Conservation (phyloP, 2,113 vertebrate species). For the Zingel zingel region DNA sequence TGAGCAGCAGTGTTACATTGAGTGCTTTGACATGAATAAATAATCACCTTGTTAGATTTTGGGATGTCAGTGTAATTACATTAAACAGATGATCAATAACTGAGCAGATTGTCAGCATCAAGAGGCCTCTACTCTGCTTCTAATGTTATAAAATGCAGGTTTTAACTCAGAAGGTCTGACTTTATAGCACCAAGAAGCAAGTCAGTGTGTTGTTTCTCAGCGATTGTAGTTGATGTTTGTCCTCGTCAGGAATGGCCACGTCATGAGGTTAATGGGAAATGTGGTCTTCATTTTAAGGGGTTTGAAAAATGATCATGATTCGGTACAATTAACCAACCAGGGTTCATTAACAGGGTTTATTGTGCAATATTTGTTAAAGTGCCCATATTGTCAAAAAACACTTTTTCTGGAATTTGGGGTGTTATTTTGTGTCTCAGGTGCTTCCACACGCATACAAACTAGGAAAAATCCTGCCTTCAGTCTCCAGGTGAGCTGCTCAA, state of each 20-base stretch:
- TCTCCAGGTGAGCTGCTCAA: too few species aligned
- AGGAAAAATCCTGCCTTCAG: too few species aligned
- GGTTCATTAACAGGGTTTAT: too few species aligned
- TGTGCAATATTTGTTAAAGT: background rate
- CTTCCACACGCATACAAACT: too few species aligned
- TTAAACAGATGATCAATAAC: constrained; percentile 1
- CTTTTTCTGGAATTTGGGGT: too few species aligned
- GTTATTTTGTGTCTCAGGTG: too few species aligned
- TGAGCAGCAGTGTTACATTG: background rate
- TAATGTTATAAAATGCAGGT: background rate
- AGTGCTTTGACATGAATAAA: constrained; percentile 24
- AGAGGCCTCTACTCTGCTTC: background rate
- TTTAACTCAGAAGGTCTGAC: background rate
- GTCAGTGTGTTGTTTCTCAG: background rate
- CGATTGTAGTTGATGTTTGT: background rate
- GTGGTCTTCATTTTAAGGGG: background rate
- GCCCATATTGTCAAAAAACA: too few species aligned
- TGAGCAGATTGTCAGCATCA: background rate
- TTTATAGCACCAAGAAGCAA: background rate
- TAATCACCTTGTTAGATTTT: constrained; percentile 29
- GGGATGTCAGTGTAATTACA: constrained; percentile 20
- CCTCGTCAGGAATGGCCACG: background rate
- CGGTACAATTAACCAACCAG: background rate
- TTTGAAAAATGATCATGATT: background rate
- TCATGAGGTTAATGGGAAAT: background rate